These are phyloP conservation scores for Grapholita molesta DNA, from an alignment of 1,140 invertebrate species.

Conservation along the genomic window DNA sequence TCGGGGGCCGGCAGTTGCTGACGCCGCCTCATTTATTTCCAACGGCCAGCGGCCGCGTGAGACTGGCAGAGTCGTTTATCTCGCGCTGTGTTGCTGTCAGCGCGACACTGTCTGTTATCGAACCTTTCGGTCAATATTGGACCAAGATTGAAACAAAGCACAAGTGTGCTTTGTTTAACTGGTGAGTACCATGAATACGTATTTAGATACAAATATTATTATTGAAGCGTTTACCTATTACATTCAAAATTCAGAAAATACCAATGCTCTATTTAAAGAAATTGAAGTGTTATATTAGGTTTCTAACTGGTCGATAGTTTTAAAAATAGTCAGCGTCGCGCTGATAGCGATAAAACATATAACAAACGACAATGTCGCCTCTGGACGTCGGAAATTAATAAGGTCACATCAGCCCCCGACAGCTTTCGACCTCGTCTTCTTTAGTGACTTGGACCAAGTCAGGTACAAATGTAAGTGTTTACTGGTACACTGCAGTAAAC, in stretches of 20 bases:
- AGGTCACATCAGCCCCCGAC: slow-evolving; percentile 35
- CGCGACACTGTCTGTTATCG: slow-evolving; percentile 37
- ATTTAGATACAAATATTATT: too few species aligned
- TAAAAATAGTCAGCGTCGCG: slow-evolving; percentile 37
- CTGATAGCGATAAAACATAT: slow-evolving; percentile 38
- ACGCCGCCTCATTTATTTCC: slow-evolving; percentile 52
- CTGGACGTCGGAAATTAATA: slow-evolving; percentile 53
- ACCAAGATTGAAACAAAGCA: not conserved
- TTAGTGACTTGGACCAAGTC: not conserved
- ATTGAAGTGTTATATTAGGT: too few species aligned
- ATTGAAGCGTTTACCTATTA: too few species aligned
- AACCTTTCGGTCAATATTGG: slow-evolving; percentile 16
- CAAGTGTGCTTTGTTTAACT: too few species aligned
- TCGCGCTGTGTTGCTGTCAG: slow-evolving; percentile 42
- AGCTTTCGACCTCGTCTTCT: slow-evolving; percentile 16
- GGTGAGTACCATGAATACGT: too few species aligned
- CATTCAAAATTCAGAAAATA: too few species aligned
- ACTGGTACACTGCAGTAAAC: too few species aligned
- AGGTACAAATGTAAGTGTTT: not conserved
- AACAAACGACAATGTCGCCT: slow-evolving; percentile 61
- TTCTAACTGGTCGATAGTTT: slow-evolving; percentile 17
- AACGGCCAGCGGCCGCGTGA: slow-evolving; percentile 49
- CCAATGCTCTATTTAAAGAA: too few species aligned
- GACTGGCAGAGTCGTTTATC: slow-evolving; percentile 64
- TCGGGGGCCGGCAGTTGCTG: slow-evolving; percentile 30